Conservation (phyloP, 2,888 invertebrate species). For the Clostera curtula region DNA sequence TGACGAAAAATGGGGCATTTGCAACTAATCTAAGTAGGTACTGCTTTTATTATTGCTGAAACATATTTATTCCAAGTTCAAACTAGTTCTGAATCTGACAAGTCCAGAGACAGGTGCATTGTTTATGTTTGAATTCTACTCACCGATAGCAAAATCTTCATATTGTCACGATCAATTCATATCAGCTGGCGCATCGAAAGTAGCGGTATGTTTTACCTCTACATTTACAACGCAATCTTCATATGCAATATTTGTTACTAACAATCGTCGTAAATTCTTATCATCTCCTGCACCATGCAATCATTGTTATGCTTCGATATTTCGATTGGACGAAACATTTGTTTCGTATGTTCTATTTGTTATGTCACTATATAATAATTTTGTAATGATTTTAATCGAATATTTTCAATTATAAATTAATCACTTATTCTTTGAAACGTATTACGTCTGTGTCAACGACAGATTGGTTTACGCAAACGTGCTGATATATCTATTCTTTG, state of each 20-base stretch:
- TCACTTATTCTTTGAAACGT: conserved; percentile 12
- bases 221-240: conserved; percentile 13
- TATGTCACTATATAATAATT: conserved; percentile 23
- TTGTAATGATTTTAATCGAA: conserved; percentile 13
- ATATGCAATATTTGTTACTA: conserved; percentile 21
- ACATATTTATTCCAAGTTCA: too few species aligned
- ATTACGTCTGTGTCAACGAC: conserved; percentile 6
- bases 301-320: conserved; percentile 13
- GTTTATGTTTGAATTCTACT: too few species aligned
- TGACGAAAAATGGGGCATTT: too few species aligned
- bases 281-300: conserved; percentile 19
- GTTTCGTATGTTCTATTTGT: conserved; percentile 19
- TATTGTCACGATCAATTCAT: conserved; percentile 23
- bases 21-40: too few species aligned
- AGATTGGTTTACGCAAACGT: conserved; percentile 17
- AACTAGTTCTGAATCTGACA: too few species aligned
- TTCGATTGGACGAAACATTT: conserved; percentile 14
- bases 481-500: conserved; percentile 6
- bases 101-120: too few species aligned
- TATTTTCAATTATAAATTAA: conserved; percentile 14
- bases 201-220: conserved; percentile 10
- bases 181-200: conserved; percentile 18
- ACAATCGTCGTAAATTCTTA: conserved; percentile 20
- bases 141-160: too few species aligned
- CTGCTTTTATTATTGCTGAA: too few species aligned